phyloP scores from a whole-genome alignment of 2,797 vertebrate genomes.

The Mionectes olivaceus region DNA sequence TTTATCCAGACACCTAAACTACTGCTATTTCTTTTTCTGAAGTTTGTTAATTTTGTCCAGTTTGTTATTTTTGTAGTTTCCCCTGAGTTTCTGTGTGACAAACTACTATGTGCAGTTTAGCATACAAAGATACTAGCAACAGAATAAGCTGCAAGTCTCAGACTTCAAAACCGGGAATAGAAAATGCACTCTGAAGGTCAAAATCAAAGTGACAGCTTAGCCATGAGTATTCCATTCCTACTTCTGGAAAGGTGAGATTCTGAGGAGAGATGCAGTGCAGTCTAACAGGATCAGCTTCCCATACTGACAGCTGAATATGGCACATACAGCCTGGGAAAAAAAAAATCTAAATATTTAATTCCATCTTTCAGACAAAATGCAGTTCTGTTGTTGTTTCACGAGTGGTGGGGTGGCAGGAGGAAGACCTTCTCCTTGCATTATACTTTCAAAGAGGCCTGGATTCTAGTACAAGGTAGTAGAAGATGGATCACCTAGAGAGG shows the following conservation, averaged over 20 bases:
- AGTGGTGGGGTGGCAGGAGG: neutral
- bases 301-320: neutral
- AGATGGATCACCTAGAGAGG: neutral
- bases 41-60: neutral
- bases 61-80: neutral
- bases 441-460: neutral
- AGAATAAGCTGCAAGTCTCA: neutral
- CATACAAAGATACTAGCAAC: neutral
- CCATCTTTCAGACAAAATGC: neutral
- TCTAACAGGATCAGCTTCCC: neutral
- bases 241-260: neutral
- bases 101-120: neutral
- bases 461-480: neutral
- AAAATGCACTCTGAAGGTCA: neutral
- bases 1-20: neutral
- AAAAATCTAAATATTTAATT: neutral
- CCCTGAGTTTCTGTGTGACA: neutral
- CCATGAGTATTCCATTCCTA: neutral
- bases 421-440: neutral
- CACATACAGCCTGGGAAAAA: neutral
- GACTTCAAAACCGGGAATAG: slow-evolving; percentile 3
- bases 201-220: neutral
- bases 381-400: neutral
- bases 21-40: neutral
- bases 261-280: neutral